phyloP scores from a whole-genome alignment of 1,140 invertebrate genomes.

The Anastatus disparis region DNA sequence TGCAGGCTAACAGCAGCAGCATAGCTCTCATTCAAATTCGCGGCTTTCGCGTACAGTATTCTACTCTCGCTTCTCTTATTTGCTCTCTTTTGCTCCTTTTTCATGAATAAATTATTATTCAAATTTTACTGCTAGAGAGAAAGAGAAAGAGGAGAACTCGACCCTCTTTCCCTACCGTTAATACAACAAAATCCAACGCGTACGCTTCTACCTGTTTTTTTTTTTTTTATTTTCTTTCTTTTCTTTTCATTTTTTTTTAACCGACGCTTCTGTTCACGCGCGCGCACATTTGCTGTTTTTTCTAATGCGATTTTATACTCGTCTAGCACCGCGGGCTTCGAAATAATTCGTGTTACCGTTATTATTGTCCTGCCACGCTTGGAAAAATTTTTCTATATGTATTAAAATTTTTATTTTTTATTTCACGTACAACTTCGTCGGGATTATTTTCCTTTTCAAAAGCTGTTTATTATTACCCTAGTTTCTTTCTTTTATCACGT shows the following conservation, averaged over 20 bases:
- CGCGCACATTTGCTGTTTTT: not conserved
- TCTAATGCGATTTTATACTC: constrained; percentile 1
- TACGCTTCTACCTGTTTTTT: not conserved
- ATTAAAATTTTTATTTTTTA: constrained; percentile 14
- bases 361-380: not conserved
- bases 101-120: constrained; percentile 48
- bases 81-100: constrained; percentile 21
- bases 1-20: no score
- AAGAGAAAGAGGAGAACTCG: no score
- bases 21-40: constrained; percentile 18
- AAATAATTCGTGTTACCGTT: constrained; percentile 18
- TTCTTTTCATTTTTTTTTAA: constrained; percentile 25
- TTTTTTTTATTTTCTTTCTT: not conserved
- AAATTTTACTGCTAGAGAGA: constrained; percentile 37
- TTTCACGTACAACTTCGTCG: not conserved
- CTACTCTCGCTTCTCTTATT: constrained; percentile 27
- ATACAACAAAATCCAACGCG: constrained; percentile 41
- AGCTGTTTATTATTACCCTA: constrained; percentile 6
- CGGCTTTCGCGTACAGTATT: constrained; percentile 24
- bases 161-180: constrained; percentile 30
- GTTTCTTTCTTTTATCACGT: no score
- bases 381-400: constrained; percentile 9
- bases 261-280: not conserved
- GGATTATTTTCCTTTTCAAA: not conserved
- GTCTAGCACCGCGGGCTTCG: not conserved